Base-by-base conservation (phyloP, 2,888 invertebrate genomes). In the Scaptomyza caliginosa region DNA sequence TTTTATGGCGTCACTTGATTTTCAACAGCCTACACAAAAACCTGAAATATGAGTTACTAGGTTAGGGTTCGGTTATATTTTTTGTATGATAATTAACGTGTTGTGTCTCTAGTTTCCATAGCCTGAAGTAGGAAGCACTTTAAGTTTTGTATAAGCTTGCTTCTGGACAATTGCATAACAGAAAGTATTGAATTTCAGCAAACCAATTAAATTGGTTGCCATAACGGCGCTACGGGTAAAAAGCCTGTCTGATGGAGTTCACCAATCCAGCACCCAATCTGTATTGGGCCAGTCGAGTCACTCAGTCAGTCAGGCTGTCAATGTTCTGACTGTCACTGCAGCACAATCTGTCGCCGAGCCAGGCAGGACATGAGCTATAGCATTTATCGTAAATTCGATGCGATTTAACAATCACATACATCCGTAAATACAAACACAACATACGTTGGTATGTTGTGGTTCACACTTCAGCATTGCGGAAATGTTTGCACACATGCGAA, bases 121-220 rank as follows among this genome's bases (percentile, higher is more conserved):
- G 46, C 21, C 32, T 36, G 6, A 26, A 28, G 54, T 10, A 16
- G 40, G 40, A 13, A 34, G 26, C 62, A 54, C 52, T 50, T 43
- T 40, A 46, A 48, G 51, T 45, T 50, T 10, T 26, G 30, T 23
- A 19, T 11, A 13, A 13, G 6, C 17, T 40, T 13, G 32, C 28
- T 28, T 26, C n/a, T 26, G 17, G 23, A n/a, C 32, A 68, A 55
- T 49, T 36, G 45, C 49, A 11, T 10, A 51, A 36, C 57, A 62
- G 3, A 3, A 43, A 58, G 65, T 77, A 81, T 81, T 75, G 84
- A 75, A 73, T 84, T 84, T 84, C 80, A 60, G 39, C 60, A 45
- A 75, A 54, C 70, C 66, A 81, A 75, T 81, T 81, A 81, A 80
- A 74, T 59, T 62, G 69, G 81, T 80, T 80, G 67, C 77, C 75